Conservation (phyloP, 2,888 invertebrate genomes). For the Ormyrus thymus region DNA sequence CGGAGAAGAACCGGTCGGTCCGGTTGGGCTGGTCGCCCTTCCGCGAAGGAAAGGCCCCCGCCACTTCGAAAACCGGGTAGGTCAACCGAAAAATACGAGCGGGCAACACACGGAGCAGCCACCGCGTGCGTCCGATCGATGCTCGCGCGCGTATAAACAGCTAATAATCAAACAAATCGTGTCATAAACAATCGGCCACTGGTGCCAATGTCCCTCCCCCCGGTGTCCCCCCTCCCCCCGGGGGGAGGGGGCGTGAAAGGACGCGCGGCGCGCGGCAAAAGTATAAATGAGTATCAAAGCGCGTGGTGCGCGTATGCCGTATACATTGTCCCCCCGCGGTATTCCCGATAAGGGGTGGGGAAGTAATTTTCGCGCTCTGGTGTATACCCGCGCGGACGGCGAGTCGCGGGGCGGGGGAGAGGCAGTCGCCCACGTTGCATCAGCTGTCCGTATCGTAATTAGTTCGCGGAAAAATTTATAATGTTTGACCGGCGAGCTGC, state of each 20-base stretch:
- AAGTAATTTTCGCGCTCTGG: slow-evolving; percentile 30
- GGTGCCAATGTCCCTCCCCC: neutral
- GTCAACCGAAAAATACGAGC: slow-evolving; percentile 13
- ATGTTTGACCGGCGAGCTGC: slow-evolving; percentile 30
- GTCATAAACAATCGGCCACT: slow-evolving; percentile 69
- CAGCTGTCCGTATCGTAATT: slow-evolving; percentile 25
- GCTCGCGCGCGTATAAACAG: slow-evolving; percentile 68
- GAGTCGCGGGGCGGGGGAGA: too few relatives aligned
- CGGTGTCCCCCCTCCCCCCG: neutral
- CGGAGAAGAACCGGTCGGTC: slow-evolving; percentile 45
- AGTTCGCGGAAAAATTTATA: slow-evolving; percentile 43
- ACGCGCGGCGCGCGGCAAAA: slow-evolving; percentile 62
- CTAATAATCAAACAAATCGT: slow-evolving; percentile 73
- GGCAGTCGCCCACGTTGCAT: slow-evolving; percentile 57
- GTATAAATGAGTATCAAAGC: slow-evolving; percentile 71
- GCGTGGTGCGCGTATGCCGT: slow-evolving; percentile 61
- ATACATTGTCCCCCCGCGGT: neutral
- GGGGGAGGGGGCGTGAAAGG: neutral
- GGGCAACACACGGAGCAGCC: slow-evolving; percentile 54
- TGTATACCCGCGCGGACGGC: neutral
- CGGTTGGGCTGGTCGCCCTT: neutral
- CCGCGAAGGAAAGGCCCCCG: neutral
- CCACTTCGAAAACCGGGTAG: neutral
- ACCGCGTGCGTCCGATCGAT: slow-evolving; percentile 65
- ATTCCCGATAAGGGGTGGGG: slow-evolving; percentile 8